Percentiles rank a stretch among this genome's conserved stretches.
These are phyloP conservation scores for Numenius arquata DNA, from an alignment of 2,113 vertebrate genomes.

Conservation along the genomic window DNA sequence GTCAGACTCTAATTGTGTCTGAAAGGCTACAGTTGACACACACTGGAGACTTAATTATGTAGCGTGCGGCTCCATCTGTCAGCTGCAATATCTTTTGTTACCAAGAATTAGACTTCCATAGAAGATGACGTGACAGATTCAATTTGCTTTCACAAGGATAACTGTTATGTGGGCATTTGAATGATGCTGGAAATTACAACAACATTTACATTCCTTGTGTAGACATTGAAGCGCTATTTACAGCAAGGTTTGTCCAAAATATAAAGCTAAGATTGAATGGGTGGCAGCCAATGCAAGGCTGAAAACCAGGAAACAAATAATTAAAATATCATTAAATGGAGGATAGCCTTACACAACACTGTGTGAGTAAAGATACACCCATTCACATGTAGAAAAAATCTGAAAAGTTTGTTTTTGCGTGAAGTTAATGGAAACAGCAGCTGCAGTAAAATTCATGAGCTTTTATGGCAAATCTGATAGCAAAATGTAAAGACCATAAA, in stretches of 20 bases:
- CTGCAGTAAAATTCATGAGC: not conserved
- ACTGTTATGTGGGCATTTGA: conserved; percentile 5
- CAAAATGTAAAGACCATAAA: not conserved
- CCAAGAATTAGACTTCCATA: conserved; percentile 35
- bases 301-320: not conserved
- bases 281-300: not conserved
- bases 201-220: not conserved
- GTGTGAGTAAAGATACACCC: not conserved
- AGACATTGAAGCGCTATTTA: not conserved
- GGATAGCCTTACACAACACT: not conserved
- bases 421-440: not conserved
- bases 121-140: conserved; percentile 41
- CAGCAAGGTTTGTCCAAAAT: conserved; percentile 2
- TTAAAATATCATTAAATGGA: not conserved
- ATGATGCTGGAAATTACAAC: conserved; percentile 23
- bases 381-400: not conserved
- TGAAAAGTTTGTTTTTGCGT: not conserved
- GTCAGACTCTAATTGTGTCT: conserved; percentile 33
- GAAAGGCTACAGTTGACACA: conserved; percentile 38
- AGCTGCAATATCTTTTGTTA: conserved; percentile 61
- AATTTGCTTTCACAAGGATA: conserved; percentile 33
- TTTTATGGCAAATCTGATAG: not conserved
- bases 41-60: conserved; percentile 54
- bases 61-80: conserved; percentile 46
- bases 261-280: not conserved